Percentiles rank a stretch among this genome's conserved stretches.
phyloP scores from a whole-genome alignment of 2,888 invertebrate genomes.

The Ctena decussata region DNA sequence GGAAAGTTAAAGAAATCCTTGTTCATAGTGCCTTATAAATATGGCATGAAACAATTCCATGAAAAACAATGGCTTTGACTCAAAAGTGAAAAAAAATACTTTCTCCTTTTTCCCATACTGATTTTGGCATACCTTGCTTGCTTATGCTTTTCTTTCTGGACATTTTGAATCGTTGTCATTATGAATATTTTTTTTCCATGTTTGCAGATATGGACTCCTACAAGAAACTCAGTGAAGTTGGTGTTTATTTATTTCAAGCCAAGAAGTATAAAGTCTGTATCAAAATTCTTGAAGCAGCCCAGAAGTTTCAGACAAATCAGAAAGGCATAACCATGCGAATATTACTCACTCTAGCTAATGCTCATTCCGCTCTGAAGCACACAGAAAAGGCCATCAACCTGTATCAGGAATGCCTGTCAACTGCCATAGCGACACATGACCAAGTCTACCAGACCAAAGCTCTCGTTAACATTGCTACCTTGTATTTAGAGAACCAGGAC shows the following conservation, averaged over 20 bases:
- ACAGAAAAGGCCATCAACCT: slow-evolving; percentile 80
- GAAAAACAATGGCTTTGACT: no score
- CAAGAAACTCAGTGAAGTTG: slow-evolving; percentile 84
- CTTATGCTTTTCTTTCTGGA: no score
- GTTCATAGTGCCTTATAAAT: no score
- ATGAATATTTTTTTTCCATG: no score
- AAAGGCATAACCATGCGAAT: slow-evolving; percentile 84
- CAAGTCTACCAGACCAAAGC: slow-evolving; percentile 84
- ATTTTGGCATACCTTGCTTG: no score
- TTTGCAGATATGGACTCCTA: slow-evolving; percentile 84
- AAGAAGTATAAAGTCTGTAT: slow-evolving; percentile 79
- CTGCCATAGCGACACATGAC: slow-evolving; percentile 84
- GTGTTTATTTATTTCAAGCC: slow-evolving; percentile 80
- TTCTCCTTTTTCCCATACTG: no score
- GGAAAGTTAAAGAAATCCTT: no score
- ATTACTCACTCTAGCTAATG: slow-evolving; percentile 82
- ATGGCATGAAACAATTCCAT: no score
- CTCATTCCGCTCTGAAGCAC: slow-evolving; percentile 79
- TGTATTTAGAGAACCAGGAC: slow-evolving; percentile 81
- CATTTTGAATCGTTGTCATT: no score
- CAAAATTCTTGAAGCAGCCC: slow-evolving; percentile 80
- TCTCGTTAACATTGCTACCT: slow-evolving; percentile 84
- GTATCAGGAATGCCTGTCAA: slow-evolving; percentile 82
- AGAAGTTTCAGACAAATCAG: slow-evolving; percentile 84
- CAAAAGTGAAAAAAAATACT: no score